Conservation (phyloP, 2,888 invertebrate species). For the Mactromeris polynyma region DNA sequence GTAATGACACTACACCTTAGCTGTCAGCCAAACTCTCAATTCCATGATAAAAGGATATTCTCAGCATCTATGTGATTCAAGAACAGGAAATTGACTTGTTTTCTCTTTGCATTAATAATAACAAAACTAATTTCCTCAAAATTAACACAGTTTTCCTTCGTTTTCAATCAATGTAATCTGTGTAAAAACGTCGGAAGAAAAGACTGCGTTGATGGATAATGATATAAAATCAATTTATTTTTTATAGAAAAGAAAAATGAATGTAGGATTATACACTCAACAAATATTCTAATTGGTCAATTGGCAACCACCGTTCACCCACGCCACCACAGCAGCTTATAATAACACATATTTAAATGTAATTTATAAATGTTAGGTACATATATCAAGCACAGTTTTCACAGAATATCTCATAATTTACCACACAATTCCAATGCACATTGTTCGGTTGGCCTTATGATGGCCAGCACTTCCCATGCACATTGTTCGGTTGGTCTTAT, state of each 20-base stretch:
- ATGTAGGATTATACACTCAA: not conserved
- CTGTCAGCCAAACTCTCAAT: conserved; percentile 12
- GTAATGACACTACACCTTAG: not conserved
- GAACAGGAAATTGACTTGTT: conserved; percentile 61
- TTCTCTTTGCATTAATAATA: conserved; percentile 55
- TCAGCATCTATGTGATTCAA: conserved; percentile 30
- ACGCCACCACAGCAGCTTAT: not conserved
- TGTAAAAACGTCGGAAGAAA: conserved; percentile 12
- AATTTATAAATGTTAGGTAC: not conserved
- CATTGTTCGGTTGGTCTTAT: no score
- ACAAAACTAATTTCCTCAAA: conserved; percentile 63
- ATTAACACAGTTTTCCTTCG: conserved; percentile 60
- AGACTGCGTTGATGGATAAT: not conserved
- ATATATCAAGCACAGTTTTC: no score
- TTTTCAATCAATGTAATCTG: conserved; percentile 60
- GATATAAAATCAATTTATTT: conserved; percentile 19
- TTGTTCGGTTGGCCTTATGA: no score
- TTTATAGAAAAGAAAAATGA: conserved; percentile 5
- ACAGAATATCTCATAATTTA: no score
- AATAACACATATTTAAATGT: not conserved
- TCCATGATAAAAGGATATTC: conserved; percentile 29
- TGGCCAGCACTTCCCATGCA: no score
- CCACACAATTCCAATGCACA: no score
- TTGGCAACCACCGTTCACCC: not conserved
- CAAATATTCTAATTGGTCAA: not conserved